Base-by-base conservation (phyloP, 2,888 invertebrate genomes). In the Epistrophella euchroma region DNA sequence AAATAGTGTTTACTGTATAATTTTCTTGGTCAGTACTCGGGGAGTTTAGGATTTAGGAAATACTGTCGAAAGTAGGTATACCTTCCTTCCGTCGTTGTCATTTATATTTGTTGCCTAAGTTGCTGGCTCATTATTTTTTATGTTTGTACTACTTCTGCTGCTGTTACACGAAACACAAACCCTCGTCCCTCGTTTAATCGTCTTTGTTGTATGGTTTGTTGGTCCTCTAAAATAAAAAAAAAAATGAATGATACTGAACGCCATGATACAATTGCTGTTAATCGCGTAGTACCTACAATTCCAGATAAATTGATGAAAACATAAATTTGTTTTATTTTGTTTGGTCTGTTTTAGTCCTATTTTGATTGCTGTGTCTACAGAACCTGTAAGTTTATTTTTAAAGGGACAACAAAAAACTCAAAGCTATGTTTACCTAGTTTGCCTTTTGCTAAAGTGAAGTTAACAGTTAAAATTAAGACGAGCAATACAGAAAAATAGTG, bases 231-330 rank as follows among this genome's bases (percentile, higher is more conserved):
- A 45, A 45, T 9, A 45, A 2, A 17, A 45, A 56, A 6, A 32
- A 56, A 56, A 56, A 11, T 0, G 0, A 35, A 4, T 32, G 11
- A 17, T 56, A 50, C 50, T 40, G 32, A 60, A 73, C 73, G 79
- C 66, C 73, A 79, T 68, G 32, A 80, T 37, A 62, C 80, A 32
- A 56, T 50, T 56, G 64, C 81, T 75, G 70, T n/a, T 32, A 81
- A 66, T 73, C 72, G 79, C 79, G 79, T 79, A 79, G 43, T 79
- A n/a, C n/a, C n/a, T n/a, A 50, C 72, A 58, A 64, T 50, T 66
- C 47, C 32, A 13, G 55, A 68, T 28, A n/a, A 43, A 28, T 60
- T 68, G 52, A 55, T 70, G 40, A 43, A 43, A 43, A 5, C 13
- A 50, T 13, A 50, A 9, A 17, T 50, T 11, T 50, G 10, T 22